Evolutionary conservation across 2,113 vertebrate species (phyloP).

Genomic region (Oryzias melastigma): DNA sequence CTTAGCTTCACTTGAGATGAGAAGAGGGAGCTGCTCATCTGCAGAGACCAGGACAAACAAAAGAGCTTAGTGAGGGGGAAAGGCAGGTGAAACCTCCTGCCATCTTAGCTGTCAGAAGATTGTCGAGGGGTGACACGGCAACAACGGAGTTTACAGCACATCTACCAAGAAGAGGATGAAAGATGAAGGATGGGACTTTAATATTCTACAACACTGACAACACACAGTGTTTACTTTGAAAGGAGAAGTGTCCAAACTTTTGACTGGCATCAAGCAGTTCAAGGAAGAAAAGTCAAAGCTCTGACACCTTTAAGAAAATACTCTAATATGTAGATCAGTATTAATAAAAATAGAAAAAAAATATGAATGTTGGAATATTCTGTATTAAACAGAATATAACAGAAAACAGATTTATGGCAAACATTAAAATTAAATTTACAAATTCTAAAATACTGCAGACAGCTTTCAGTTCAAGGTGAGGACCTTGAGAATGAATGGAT

Average conservation of each 20-base stretch:
- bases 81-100: conserved; percentile 60
- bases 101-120: conserved; percentile 46
- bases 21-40: conserved; percentile 64
- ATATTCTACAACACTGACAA: conserved; percentile 28
- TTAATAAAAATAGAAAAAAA: too few species aligned
- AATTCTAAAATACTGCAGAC: too few species aligned
- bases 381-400: too few species aligned
- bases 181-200: conserved; percentile 27
- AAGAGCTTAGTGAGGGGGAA: conserved; percentile 71
- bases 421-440: too few species aligned
- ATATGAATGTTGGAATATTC: too few species aligned
- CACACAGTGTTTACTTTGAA: not conserved
- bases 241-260: not conserved
- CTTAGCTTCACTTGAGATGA: conserved; percentile 72
- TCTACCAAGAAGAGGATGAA: conserved; percentile 52
- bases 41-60: conserved; percentile 72
- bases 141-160: conserved; percentile 34
- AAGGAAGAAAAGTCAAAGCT: too few species aligned
- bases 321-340: too few species aligned
- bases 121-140: conserved; percentile 51
- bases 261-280: not conserved
- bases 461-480: too few species aligned
- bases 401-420: too few species aligned
- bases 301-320: too few species aligned
- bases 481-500: too few species aligned